Conservation (phyloP, 2,113 vertebrate genomes). For the Myxocyprinus asiaticus region DNA sequence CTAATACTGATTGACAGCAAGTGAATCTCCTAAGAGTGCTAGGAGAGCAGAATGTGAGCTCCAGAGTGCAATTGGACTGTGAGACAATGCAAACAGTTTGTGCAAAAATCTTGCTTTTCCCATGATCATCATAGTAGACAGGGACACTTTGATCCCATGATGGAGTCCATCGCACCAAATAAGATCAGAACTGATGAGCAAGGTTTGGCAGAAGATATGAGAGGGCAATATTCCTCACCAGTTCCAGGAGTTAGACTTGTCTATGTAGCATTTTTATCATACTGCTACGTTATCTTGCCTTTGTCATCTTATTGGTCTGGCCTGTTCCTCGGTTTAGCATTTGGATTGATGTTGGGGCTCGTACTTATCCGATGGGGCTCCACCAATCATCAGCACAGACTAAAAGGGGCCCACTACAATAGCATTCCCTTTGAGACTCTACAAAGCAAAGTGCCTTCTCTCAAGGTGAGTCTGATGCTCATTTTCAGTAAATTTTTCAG, state of each 20-base stretch:
- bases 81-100: constrained; percentile 34
- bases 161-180: constrained; percentile 74
- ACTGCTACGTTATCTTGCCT: constrained; percentile 82
- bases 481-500: not conserved
- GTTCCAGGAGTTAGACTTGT: constrained; percentile 75
- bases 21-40: constrained; percentile 50
- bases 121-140: constrained; percentile 52
- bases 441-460: constrained; percentile 46
- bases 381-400: constrained; percentile 36
- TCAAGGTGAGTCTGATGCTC: constrained; percentile 73
- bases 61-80: constrained; percentile 66
- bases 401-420: not conserved
- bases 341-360: constrained; percentile 82
- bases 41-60: constrained; percentile 57
- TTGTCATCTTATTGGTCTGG: constrained; percentile 82
- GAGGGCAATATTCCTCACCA: constrained; percentile 34
- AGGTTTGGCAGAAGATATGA: not conserved
- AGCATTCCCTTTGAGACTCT: constrained; percentile 25
- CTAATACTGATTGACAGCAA: constrained; percentile 46
- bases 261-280: constrained; percentile 75
- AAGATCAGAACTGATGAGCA: constrained; percentile 54
- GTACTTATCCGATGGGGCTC: constrained; percentile 75
- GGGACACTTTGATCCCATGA: constrained; percentile 59
- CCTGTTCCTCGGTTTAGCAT: constrained; percentile 78
- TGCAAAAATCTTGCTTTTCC: constrained; percentile 51